A percentile compares a stretch with the other conserved stretches of the same genome.
These are phyloP conservation scores for Eurytoma californica DNA, from an alignment of 2,888 invertebrate species.

Conservation along the genomic window DNA sequence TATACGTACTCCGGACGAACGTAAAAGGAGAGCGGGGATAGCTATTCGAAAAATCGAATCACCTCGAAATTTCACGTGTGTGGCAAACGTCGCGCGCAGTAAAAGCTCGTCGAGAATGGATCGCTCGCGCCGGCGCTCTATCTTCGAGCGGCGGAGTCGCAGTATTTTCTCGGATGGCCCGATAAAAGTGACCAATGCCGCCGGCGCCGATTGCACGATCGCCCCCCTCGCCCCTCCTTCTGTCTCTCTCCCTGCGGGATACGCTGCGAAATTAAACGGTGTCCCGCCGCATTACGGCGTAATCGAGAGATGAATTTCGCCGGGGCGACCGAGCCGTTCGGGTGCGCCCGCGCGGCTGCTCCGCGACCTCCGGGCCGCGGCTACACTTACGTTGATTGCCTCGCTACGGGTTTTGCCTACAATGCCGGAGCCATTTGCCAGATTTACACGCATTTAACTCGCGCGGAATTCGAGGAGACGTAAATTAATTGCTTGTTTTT, in stretches of 20 bases:
- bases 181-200: constrained; percentile 46
- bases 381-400: too few relatives aligned
- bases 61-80: constrained; percentile 24
- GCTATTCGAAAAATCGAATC: constrained; percentile 26
- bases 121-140: constrained; percentile 10
- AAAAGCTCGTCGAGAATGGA: constrained; percentile 18
- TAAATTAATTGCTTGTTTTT: too few relatives aligned
- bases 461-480: too few relatives aligned
- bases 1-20: background rate
- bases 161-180: background rate
- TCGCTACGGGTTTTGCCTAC: too few relatives aligned
- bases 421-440: too few relatives aligned
- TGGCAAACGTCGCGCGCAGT: constrained; percentile 9
- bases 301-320: too few relatives aligned
- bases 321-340: too few relatives aligned
- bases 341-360: too few relatives aligned
- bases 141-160: background rate
- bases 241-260: background rate
- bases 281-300: constrained; percentile 20
- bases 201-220: background rate
- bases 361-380: too few relatives aligned
- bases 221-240: background rate
- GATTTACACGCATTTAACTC: too few relatives aligned
- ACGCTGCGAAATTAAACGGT: background rate
- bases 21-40: constrained; percentile 9